A percentile compares a stretch with the other conserved stretches of the same genome.
phyloP scores from a whole-genome alignment of 1,140 invertebrate species.

The Drosophila sproati region DNA sequence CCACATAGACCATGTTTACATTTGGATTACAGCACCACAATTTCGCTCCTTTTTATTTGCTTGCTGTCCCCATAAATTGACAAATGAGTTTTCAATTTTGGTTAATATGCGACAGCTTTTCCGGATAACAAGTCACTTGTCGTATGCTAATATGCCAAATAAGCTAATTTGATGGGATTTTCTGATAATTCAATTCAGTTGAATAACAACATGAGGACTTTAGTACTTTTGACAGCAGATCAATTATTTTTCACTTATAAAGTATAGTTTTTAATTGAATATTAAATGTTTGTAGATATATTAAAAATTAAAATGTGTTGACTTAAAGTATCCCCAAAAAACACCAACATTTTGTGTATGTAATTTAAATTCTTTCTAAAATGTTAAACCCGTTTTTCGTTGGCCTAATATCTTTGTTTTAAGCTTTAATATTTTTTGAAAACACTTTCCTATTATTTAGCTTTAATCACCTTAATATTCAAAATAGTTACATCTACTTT shows the following conservation, averaged over 20 bases:
- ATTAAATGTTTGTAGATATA: too few species aligned
- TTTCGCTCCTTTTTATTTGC: constrained; percentile 39
- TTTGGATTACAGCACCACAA: constrained; percentile 40
- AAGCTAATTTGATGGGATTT: constrained; percentile 39
- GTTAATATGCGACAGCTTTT: constrained; percentile 13
- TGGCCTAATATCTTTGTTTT: too few species aligned
- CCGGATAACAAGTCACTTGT: constrained; percentile 11
- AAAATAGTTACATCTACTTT: not conserved
- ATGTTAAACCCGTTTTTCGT: not conserved
- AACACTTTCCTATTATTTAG: not conserved
- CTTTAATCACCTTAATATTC: not conserved
- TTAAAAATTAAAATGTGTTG: too few species aligned
- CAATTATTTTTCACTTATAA: not conserved
- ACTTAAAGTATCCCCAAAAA: too few species aligned
- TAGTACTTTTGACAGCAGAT: not conserved
- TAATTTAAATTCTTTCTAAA: too few species aligned
- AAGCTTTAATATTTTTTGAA: not conserved
- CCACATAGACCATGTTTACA: constrained; percentile 41
- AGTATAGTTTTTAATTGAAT: too few species aligned
- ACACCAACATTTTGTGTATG: too few species aligned
- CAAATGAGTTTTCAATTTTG: constrained; percentile 45
- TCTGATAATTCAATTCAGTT: constrained; percentile 7
- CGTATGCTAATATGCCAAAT: constrained; percentile 1
- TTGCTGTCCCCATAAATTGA: constrained; percentile 41
- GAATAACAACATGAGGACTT: not conserved